phyloP scores from a whole-genome alignment of 2,888 invertebrate species.

The Cetonia aurata region DNA sequence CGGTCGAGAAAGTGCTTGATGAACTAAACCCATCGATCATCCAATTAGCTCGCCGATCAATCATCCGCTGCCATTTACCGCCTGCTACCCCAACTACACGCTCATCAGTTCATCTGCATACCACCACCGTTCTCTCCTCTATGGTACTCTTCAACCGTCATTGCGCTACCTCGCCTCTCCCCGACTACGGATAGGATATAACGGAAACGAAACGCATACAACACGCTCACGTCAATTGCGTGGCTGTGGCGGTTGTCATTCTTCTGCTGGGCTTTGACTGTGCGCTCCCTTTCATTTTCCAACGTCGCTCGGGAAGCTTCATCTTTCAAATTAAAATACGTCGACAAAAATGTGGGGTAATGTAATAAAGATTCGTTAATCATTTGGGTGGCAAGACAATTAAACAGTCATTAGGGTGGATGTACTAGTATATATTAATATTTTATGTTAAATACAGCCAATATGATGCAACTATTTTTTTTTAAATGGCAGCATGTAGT shows the following conservation, averaged over 20 bases:
- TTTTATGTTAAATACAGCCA: too few species aligned
- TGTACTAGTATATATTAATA: too few species aligned
- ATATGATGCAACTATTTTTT: too few species aligned
- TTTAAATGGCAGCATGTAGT: too few species aligned
- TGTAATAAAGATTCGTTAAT: conserved; percentile 24
- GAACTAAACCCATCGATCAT: conserved; percentile 79
- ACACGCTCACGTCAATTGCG: conserved; percentile 19
- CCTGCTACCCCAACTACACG: conserved; percentile 58
- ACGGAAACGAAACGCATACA: conserved; percentile 15
- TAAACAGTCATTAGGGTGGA: conserved; percentile 6
- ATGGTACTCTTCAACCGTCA: conserved; percentile 16
- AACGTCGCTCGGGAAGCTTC: not conserved
- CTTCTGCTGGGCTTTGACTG: conserved; percentile 9
- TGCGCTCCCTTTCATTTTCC: conserved; percentile 3
- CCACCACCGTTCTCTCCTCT: conserved; percentile 50
- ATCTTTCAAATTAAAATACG: conserved; percentile 28
- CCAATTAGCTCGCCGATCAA: conserved; percentile 82
- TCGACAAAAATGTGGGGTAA: conserved; percentile 4
- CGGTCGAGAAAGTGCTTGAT: conserved; percentile 60
- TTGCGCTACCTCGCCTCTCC: not conserved
- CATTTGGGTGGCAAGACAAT: not conserved
- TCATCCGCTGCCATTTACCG: conserved; percentile 74
- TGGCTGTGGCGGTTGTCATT: conserved; percentile 32
- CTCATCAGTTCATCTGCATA: conserved; percentile 66
- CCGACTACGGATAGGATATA: conserved; percentile 8